phyloP scores from a whole-genome alignment of 2,888 invertebrate genomes.

The Heliothis peltigera region DNA sequence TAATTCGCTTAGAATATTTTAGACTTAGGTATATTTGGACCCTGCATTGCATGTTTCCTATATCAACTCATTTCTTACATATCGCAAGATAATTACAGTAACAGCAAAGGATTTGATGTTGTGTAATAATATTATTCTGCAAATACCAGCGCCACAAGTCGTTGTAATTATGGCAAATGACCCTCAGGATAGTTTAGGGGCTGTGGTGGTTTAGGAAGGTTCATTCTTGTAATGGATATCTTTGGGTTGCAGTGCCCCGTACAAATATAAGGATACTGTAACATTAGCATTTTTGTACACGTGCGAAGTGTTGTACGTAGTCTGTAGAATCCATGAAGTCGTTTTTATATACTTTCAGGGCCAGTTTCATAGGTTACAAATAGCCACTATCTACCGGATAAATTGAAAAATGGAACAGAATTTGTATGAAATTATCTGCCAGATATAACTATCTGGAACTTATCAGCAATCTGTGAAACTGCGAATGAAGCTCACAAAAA shows the following conservation, averaged over 20 bases:
- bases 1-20: too few species aligned
- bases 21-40: too few species aligned
- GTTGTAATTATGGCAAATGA: constrained; percentile 35
- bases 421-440: too few species aligned
- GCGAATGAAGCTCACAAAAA: too few species aligned
- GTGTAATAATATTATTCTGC: constrained; percentile 17
- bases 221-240: constrained; percentile 29
- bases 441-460: too few species aligned
- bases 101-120: background rate
- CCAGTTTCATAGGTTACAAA: too few species aligned
- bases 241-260: constrained; percentile 3
- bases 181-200: constrained; percentile 30
- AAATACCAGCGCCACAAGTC: constrained; percentile 17
- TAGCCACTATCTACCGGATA: too few species aligned
- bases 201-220: constrained; percentile 11
- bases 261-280: constrained; percentile 6
- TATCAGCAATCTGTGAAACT: too few species aligned
- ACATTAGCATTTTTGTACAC: constrained; percentile 3
- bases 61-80: background rate
- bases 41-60: background rate
- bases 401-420: too few species aligned
- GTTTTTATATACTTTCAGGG: too few species aligned
- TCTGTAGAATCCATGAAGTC: too few species aligned
- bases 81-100: background rate
- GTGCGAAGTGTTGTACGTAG: background rate